Evolutionary conservation across 2,888 invertebrate species (phyloP).

Genomic region (Uropetala carovei): DNA sequence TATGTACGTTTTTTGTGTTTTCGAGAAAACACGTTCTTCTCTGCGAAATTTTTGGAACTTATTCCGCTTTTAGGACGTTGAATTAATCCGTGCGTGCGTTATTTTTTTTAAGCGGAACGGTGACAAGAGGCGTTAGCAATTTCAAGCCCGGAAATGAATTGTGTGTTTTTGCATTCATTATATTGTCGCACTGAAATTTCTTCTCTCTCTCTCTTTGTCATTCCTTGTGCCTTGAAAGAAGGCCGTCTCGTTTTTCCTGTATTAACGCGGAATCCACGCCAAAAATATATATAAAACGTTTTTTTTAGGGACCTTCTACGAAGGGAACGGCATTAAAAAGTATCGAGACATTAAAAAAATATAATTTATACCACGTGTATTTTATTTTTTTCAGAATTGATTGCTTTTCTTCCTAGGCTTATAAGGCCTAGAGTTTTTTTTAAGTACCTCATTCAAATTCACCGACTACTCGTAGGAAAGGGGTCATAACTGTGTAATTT

Average conservation of each 20-base stretch:
- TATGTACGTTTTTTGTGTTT: no score
- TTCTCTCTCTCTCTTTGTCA: no score
- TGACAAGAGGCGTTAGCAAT: no score
- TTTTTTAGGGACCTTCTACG: not conserved
- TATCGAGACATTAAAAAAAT: not conserved
- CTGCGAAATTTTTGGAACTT: no score
- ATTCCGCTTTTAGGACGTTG: no score
- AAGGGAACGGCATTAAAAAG: constrained; percentile 15
- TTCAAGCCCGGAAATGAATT: no score
- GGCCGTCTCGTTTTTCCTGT: not conserved
- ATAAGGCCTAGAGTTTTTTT: not conserved
- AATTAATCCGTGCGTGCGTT: no score
- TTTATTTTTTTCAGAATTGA: not conserved
- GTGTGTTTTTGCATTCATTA: no score
- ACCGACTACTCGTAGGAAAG: not conserved
- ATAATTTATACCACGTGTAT: not conserved
- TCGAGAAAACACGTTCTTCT: no score
- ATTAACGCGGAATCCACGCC: not conserved
- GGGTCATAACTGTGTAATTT: no score
- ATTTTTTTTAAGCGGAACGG: no score
- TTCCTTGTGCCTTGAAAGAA: not conserved
- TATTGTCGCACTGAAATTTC: no score
- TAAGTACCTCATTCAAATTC: not conserved
- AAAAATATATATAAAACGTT: not conserved
- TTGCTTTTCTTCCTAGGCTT: not conserved